Percentiles rank a stretch among this genome's conserved stretches.
Evolutionary conservation across 2,113 vertebrate species (phyloP).

Genomic region (Turdus rufiventris): DNA sequence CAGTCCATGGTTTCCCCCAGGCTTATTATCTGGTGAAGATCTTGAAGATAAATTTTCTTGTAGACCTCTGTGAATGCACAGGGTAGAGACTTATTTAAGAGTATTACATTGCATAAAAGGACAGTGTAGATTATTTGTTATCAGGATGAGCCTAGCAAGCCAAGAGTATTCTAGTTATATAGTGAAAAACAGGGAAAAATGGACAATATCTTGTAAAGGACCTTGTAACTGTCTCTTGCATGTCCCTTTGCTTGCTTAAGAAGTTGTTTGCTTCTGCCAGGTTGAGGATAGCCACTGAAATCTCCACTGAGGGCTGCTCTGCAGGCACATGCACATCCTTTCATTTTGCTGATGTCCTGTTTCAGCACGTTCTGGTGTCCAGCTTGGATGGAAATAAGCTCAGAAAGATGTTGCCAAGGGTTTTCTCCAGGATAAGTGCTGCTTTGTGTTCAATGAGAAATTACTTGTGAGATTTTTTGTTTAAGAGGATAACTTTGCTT

Average conservation of each 20-base stretch:
- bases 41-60: neutral
- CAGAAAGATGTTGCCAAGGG: neutral
- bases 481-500: neutral
- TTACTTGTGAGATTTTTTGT: neutral
- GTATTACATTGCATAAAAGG: neutral
- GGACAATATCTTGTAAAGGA: neutral
- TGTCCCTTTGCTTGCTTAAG: neutral
- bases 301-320: neutral
- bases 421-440: neutral
- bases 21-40: neutral
- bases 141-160: neutral
- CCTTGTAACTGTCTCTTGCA: neutral
- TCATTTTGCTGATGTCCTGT: neutral
- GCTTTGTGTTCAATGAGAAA: neutral
- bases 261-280: neutral
- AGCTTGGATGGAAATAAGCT: neutral
- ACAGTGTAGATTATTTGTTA: neutral
- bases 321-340: neutral
- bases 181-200: neutral
- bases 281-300: neutral
- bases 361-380: fast-evolving
- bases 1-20: neutral
- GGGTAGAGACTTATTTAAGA: neutral
- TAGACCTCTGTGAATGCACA: neutral
- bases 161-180: neutral